A percentile compares a stretch with the other conserved stretches of the same genome.
These are phyloP conservation scores for Apus apus DNA, from an alignment of 2,113 vertebrate genomes.

Conservation along the genomic window DNA sequence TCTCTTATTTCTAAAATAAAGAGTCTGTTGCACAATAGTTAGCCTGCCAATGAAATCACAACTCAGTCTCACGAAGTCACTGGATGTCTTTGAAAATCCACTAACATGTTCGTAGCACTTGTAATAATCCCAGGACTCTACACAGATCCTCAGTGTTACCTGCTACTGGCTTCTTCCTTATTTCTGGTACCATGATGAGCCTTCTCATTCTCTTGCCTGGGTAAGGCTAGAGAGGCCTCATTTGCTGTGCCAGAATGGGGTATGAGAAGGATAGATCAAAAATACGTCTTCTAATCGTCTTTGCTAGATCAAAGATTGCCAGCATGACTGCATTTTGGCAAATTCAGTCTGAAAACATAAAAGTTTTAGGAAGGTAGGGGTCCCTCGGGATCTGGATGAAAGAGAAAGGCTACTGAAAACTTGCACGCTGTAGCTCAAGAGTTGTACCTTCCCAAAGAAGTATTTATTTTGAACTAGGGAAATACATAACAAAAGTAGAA, in stretches of 20 bases:
- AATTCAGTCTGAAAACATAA: neutral
- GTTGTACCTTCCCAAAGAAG: neutral
- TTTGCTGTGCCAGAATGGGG: rapidly evolving
- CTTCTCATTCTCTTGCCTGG: neutral
- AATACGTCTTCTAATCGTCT: too few species aligned
- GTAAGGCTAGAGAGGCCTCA: neutral
- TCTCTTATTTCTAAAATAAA: neutral
- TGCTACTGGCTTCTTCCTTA: neutral
- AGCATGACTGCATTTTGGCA: too few species aligned
- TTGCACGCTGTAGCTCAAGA: neutral
- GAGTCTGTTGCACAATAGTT: neutral
- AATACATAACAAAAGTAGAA: neutral
- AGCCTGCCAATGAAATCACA: neutral
- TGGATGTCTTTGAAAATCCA: neutral
- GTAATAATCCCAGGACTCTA: neutral
- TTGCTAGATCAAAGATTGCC: too few species aligned
- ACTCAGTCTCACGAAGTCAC: neutral
- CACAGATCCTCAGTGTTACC: neutral
- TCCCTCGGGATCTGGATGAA: neutral
- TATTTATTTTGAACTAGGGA: neutral
- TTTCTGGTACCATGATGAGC: neutral
- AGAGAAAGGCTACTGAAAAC: neutral
- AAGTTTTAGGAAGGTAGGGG: neutral
- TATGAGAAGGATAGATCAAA: neutral
- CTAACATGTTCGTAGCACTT: neutral